These are phyloP conservation scores for Salminus brasiliensis DNA, from an alignment of 2,113 vertebrate genomes.

Conservation along the genomic window DNA sequence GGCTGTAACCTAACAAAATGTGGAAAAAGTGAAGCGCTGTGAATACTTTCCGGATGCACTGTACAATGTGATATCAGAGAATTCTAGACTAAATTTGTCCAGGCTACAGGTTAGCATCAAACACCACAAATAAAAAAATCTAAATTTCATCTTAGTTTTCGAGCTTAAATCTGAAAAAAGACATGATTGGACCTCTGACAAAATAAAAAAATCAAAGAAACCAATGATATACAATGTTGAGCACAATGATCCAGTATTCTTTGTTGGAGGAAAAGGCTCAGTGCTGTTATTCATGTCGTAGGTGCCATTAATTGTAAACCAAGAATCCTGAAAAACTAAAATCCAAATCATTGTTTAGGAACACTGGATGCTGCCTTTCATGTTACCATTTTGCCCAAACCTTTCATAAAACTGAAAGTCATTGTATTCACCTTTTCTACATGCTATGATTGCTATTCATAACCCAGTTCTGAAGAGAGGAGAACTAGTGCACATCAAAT, in stretches of 20 bases:
- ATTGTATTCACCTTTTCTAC: neutral
- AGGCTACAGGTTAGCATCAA: neutral
- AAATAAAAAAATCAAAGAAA: too few relatives aligned
- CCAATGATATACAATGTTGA: too few relatives aligned
- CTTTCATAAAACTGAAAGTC: neutral
- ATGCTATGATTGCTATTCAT: neutral
- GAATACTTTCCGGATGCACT: neutral
- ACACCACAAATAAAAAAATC: neutral
- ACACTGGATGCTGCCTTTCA: neutral
- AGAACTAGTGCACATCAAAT: slow-evolving; percentile 70
- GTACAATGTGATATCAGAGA: neutral
- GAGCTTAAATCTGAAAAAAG: neutral
- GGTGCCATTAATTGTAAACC: neutral
- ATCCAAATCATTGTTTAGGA: neutral
- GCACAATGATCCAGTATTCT: neutral
- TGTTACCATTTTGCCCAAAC: neutral
- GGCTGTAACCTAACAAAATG: too few relatives aligned
- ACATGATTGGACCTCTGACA: too few relatives aligned
- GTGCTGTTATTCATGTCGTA: neutral
- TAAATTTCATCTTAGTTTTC: neutral
- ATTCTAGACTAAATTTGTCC: neutral
- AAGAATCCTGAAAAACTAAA: neutral
- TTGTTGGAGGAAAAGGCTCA: neutral
- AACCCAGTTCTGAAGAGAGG: slow-evolving; percentile 18
- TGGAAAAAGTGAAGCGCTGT: too few relatives aligned